phyloP scores from a whole-genome alignment of 1,140 invertebrate species.

The Cecropterus lyciades region DNA sequence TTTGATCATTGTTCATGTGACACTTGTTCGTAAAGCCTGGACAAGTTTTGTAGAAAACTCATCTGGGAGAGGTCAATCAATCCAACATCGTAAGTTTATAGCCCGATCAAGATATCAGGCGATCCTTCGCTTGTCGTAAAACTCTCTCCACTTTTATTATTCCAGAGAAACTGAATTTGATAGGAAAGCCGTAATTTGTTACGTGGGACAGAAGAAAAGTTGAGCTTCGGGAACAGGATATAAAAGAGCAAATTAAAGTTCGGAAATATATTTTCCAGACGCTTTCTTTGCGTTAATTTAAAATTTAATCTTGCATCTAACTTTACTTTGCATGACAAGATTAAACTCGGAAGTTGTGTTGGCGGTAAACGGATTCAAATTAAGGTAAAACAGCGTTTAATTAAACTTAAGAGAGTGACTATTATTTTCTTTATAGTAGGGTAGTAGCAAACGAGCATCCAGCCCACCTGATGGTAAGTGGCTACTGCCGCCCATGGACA shows the following conservation, averaged over 20 bases:
- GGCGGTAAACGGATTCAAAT: too few relatives aligned
- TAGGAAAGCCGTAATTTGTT: conserved; percentile 28
- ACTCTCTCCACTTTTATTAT: conserved; percentile 30
- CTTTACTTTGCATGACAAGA: neutral
- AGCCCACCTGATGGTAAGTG: too few relatives aligned
- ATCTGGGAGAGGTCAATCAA: conserved; percentile 18
- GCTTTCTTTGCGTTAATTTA: conserved; percentile 16
- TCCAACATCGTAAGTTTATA: conserved; percentile 18
- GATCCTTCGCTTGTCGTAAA: conserved; percentile 30
- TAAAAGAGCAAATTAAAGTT: conserved; percentile 27
- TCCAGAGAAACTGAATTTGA: conserved; percentile 29
- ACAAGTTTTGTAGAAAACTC: conserved; percentile 13
- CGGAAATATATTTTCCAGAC: conserved; percentile 27
- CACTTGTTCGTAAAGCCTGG: neutral
- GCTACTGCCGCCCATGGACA: too few relatives aligned
- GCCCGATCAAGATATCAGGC: conserved; percentile 19
- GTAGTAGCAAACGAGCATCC: too few relatives aligned
- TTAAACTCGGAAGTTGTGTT: too few relatives aligned
- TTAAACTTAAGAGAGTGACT: too few relatives aligned
- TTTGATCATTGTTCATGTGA: neutral
- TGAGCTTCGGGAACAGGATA: conserved; percentile 5
- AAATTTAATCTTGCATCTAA: conserved; percentile 6
- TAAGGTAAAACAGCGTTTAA: too few relatives aligned
- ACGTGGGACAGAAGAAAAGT: conserved; percentile 30
- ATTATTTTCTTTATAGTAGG: too few relatives aligned